phyloP scores from a whole-genome alignment of 2,797 vertebrate genomes.

The Rhinoraja longicauda region DNA sequence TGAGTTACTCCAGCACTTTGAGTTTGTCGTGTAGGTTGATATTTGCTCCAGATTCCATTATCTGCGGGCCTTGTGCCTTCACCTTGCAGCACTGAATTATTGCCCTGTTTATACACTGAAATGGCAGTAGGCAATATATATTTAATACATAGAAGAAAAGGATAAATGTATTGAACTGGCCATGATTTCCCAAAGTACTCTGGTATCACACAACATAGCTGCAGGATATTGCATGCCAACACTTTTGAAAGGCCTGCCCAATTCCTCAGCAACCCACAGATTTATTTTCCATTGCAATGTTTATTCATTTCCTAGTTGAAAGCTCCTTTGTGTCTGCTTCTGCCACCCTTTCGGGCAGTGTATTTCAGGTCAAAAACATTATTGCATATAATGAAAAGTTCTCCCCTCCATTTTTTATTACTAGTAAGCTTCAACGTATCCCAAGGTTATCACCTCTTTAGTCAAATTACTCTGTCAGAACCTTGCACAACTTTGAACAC shows the following conservation, averaged over 20 bases:
- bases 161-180: neutral
- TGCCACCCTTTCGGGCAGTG: neutral
- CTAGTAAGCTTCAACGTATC: neutral
- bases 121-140: neutral
- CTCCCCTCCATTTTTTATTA: neutral
- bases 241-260: neutral
- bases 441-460: neutral
- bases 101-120: neutral
- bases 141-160: neutral
- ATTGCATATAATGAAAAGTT: no score
- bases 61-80: no score
- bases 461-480: neutral
- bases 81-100: neutral
- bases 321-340: neutral
- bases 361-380: neutral
- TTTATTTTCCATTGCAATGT: neutral
- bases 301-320: neutral
- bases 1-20: no score
- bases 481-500: neutral
- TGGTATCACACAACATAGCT: neutral
- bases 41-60: no score
- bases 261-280: neutral
- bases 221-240: neutral
- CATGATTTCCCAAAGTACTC: neutral
- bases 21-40: no score